These are phyloP conservation scores for Epinotia ramella DNA, from an alignment of 2,888 invertebrate species.

Conservation along the genomic window DNA sequence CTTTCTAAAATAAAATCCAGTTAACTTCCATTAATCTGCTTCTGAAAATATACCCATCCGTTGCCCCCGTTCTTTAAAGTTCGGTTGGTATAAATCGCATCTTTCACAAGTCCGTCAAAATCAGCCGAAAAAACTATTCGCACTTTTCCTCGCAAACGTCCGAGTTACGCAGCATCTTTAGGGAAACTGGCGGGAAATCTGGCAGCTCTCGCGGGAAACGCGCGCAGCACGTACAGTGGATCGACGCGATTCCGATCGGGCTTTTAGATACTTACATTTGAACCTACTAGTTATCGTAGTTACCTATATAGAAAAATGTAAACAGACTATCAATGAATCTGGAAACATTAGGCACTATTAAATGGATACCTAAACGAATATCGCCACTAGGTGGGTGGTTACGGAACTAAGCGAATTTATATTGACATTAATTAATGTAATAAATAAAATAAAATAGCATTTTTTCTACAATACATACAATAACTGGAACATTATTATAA, in stretches of 20 bases:
- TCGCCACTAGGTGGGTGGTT: too few relatives aligned
- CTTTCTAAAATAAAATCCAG: not conserved
- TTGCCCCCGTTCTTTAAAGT: not conserved
- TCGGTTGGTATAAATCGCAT: not conserved
- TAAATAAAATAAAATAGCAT: too few relatives aligned
- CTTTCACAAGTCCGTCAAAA: not conserved
- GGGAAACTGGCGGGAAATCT: slow-evolving; percentile 37
- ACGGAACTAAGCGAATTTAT: too few relatives aligned
- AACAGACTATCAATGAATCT: too few relatives aligned
- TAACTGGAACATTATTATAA: too few relatives aligned
- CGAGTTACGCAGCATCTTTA: slow-evolving; percentile 14
- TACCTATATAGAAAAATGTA: too few relatives aligned
- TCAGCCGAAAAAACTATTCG: not conserved
- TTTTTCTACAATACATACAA: too few relatives aligned
- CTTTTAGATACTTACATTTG: not conserved
- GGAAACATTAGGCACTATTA: too few relatives aligned
- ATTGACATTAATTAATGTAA: too few relatives aligned
- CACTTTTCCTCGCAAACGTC: slow-evolving; percentile 8
- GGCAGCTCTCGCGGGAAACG: slow-evolving; percentile 23
- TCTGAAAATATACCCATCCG: not conserved
- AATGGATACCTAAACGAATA: too few relatives aligned
- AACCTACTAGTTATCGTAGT: not conserved
- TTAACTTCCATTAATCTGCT: not conserved
- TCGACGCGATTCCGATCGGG: not conserved
- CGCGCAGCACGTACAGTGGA: slow-evolving; percentile 4